Conservation (phyloP, 2,113 vertebrate genomes). For the Taurulus bubalis region DNA sequence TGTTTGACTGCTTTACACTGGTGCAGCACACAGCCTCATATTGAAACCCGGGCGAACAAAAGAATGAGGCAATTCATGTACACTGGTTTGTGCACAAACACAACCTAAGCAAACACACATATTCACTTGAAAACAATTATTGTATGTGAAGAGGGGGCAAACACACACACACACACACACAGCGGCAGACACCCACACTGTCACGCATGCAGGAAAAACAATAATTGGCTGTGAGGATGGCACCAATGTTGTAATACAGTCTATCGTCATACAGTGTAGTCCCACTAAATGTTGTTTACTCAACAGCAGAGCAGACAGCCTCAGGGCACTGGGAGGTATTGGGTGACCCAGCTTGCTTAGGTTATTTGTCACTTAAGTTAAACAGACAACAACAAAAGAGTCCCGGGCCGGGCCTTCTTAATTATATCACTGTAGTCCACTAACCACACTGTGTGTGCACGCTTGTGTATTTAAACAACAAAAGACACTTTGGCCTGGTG, state of each 20-base stretch:
- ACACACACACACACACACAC: constrained; percentile 23
- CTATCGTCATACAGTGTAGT: constrained; percentile 72
- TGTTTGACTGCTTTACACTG: constrained; percentile 63
- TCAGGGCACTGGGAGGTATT: constrained; percentile 63
- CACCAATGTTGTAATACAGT: constrained; percentile 64
- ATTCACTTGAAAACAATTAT: constrained; percentile 75
- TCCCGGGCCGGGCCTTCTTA: constrained; percentile 52
- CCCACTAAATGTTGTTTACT: constrained; percentile 78
- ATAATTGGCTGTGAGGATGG: constrained; percentile 64
- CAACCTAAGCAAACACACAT: constrained; percentile 70
- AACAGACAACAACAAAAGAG: constrained; percentile 80
- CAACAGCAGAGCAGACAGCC: constrained; percentile 63
- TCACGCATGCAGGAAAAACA: constrained; percentile 70
- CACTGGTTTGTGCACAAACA: constrained; percentile 45
- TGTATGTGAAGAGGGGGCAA: constrained; percentile 59
- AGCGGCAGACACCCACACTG: constrained; percentile 56
- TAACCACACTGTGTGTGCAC: constrained; percentile 45
- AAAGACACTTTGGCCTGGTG: constrained; percentile 25
- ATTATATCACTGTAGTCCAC: constrained; percentile 77
- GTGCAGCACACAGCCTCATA: constrained; percentile 63
- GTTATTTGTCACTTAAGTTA: constrained; percentile 84
- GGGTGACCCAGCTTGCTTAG: constrained; percentile 76
- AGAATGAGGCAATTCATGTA: constrained; percentile 56
- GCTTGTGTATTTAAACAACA: constrained; percentile 41
- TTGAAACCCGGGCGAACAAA: constrained; percentile 75